Evolutionary conservation across 1,140 invertebrate genomes (phyloP).

Genomic region (Neodiprion lecontei): DNA sequence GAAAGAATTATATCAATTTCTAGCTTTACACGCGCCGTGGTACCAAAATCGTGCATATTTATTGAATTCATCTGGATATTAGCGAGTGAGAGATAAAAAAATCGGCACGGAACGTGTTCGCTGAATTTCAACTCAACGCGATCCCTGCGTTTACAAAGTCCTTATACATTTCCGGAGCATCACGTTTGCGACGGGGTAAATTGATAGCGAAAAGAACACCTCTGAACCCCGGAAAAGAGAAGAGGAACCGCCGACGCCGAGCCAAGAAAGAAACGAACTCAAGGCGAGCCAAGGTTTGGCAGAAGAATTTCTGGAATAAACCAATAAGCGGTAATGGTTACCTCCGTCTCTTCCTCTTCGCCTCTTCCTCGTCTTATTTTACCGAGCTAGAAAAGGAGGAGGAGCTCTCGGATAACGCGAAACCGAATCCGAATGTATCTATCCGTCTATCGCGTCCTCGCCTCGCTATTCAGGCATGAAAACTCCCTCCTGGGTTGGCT

Average conservation of each 20-base stretch:
- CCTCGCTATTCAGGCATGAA: neutral
- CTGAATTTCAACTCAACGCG: no score
- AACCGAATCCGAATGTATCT: neutral
- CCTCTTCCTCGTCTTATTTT: neutral
- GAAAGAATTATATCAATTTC: no score
- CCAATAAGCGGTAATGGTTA: neutral
- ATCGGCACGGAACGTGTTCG: no score
- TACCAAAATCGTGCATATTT: no score
- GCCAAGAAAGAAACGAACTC: neutral
- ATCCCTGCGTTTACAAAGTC: no score
- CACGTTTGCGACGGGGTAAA: neutral
- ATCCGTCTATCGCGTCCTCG: neutral
- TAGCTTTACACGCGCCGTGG: no score
- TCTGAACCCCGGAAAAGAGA: neutral
- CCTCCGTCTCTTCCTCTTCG: neutral
- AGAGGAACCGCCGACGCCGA: no score
- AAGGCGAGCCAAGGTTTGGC: neutral
- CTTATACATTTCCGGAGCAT: no score
- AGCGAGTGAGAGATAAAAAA: no score
- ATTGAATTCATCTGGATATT: no score
- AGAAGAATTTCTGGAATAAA: constrained; percentile 2
- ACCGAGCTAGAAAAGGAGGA: neutral
- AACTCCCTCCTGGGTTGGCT: neutral
- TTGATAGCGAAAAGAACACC: neutral
- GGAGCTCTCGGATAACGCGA: neutral